phyloP scores from a whole-genome alignment of 2,797 vertebrate genomes.

The Jordanella pulchra region DNA sequence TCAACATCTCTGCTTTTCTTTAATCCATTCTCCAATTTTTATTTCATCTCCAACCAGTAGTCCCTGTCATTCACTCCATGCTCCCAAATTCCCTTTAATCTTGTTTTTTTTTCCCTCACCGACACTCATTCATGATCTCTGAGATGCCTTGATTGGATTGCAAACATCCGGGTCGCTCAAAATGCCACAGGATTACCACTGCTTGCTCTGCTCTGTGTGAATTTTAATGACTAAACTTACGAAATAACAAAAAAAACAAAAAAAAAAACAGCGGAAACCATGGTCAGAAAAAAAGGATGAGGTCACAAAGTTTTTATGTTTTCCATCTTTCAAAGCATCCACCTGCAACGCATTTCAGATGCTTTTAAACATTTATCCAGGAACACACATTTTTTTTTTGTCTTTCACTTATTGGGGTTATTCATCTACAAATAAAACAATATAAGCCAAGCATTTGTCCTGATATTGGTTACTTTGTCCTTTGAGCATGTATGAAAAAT shows the following conservation, averaged over 20 bases:
- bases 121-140: constrained; percentile 44
- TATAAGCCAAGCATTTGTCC: too few relatives aligned
- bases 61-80: constrained; percentile 25
- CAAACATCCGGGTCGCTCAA: constrained; percentile 40
- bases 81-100: constrained; percentile 28
- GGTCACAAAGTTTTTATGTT: not conserved
- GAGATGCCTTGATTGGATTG: constrained; percentile 57
- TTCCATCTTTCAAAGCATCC: not conserved
- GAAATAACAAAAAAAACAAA: not conserved
- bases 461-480: too few relatives aligned
- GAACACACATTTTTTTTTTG: too few relatives aligned
- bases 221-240: constrained; percentile 32
- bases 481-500: too few relatives aligned
- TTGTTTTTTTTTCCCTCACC: not conserved
- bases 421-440: too few relatives aligned
- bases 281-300: constrained; percentile 15
- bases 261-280: constrained; percentile 15
- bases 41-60: constrained; percentile 36
- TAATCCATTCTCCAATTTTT: constrained; percentile 30
- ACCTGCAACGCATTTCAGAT: constrained; percentile 8
- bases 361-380: too few relatives aligned
- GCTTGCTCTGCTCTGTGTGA: constrained; percentile 31
- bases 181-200: constrained; percentile 57
- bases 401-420: too few relatives aligned
- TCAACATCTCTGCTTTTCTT: constrained; percentile 9